These are phyloP conservation scores for Molorchus minor DNA, from an alignment of 2,888 invertebrate species.

Conservation along the genomic window DNA sequence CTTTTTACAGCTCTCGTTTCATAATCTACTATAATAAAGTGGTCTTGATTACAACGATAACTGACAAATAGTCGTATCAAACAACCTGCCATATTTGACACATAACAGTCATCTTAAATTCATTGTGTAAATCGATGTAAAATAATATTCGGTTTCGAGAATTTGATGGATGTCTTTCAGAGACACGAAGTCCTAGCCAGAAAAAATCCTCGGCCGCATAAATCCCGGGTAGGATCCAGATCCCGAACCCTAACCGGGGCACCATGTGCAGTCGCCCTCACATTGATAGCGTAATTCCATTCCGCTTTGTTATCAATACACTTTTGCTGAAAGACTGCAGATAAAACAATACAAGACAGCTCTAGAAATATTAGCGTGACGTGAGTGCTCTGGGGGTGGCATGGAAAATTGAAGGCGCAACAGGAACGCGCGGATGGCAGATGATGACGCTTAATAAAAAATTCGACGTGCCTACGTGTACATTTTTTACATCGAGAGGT, in stretches of 20 bases:
- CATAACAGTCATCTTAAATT: too few species aligned
- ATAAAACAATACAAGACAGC: constrained; percentile 31
- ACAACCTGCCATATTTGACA: too few species aligned
- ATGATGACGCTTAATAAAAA: constrained; percentile 7
- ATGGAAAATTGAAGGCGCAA: constrained; percentile 11
- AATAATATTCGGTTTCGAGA: too few species aligned
- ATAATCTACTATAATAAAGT: too few species aligned
- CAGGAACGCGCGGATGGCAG: background rate
- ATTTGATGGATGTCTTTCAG: too few species aligned
- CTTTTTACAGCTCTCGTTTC: too few species aligned
- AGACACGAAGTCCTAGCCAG: background rate
- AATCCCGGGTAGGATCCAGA: background rate
- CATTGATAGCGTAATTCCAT: constrained; percentile 39
- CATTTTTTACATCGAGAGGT: too few species aligned
- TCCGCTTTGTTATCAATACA: constrained; percentile 39
- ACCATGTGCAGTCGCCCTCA: constrained; percentile 39
- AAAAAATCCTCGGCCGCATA: background rate
- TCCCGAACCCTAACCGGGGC: constrained; percentile 26
- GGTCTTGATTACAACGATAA: too few species aligned
- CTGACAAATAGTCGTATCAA: too few species aligned
- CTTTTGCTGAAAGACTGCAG: constrained; percentile 27
- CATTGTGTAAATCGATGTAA: too few species aligned
- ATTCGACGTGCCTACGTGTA: background rate
- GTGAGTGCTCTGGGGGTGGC: constrained; percentile 13
- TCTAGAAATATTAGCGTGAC: constrained; percentile 24